Conservation (phyloP, 2,888 invertebrate genomes). For the Acleris emargana region DNA sequence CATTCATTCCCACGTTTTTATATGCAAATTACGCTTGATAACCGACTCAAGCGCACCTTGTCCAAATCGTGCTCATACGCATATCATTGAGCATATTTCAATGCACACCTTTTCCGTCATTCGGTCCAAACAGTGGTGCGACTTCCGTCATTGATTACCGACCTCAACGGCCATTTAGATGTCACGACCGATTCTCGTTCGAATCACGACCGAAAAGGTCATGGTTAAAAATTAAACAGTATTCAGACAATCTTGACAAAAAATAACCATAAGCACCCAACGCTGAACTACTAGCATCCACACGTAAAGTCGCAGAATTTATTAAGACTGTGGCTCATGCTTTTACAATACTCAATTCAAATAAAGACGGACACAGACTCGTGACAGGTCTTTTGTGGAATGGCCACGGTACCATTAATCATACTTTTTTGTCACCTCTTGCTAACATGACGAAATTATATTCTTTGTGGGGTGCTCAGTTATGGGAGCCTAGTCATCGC, state of each 20-base stretch:
- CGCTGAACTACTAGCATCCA: slow-evolving; percentile 21
- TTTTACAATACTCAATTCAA: slow-evolving; percentile 31
- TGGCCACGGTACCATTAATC: slow-evolving; percentile 72
- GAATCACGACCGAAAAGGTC: slow-evolving; percentile 77
- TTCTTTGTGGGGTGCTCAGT: slow-evolving; percentile 73
- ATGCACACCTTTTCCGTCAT: slow-evolving; percentile 66
- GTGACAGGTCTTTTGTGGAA: slow-evolving; percentile 69
- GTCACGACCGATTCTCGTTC: slow-evolving; percentile 71
- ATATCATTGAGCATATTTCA: slow-evolving; percentile 52
- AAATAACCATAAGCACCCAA: slow-evolving; percentile 11
- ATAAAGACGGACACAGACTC: slow-evolving; percentile 56
- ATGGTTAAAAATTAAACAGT: slow-evolving; percentile 62
- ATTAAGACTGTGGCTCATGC: slow-evolving; percentile 45
- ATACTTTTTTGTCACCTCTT: slow-evolving; percentile 77
- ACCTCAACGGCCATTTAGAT: slow-evolving; percentile 76
- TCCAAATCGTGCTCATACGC: slow-evolving; percentile 36
- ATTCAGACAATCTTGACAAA: slow-evolving; percentile 40
- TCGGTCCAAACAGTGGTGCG: slow-evolving; percentile 43
- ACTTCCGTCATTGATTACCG: slow-evolving; percentile 79
- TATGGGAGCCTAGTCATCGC: slow-evolving; percentile 74
- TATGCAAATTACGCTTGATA: slow-evolving; percentile 27
- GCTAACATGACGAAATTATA: slow-evolving; percentile 78
- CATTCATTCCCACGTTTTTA: slow-evolving; percentile 3
- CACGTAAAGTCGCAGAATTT: slow-evolving; percentile 9
- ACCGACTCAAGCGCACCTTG: slow-evolving; percentile 13